Conservation (phyloP, 2,888 invertebrate genomes). For the Cynaeus angustus region DNA sequence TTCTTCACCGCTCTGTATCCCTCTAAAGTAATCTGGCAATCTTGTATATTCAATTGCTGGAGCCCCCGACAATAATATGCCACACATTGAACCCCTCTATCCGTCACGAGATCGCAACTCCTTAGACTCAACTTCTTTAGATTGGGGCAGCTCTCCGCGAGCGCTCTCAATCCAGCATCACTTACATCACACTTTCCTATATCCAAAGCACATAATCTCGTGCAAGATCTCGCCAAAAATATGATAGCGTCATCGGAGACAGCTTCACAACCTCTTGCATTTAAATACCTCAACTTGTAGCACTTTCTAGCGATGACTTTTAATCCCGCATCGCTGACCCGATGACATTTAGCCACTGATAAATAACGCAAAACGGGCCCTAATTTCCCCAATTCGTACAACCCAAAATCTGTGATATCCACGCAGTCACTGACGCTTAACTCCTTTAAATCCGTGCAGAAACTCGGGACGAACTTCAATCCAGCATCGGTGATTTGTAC, state of each 20-base stretch:
- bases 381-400: conserved; percentile 91
- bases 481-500: conserved; percentile 93
- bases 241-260: conserved; percentile 95
- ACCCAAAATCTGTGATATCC: conserved; percentile 91
- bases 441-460: conserved; percentile 88
- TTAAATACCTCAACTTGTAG: conserved; percentile 90
- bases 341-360: conserved; percentile 95
- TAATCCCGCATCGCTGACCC: conserved; percentile 92
- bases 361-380: conserved; percentile 93
- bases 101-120: conserved; percentile 93
- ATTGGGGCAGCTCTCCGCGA: conserved; percentile 93
- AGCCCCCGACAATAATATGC: conserved; percentile 93
- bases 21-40: conserved; percentile 91
- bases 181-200: conserved; percentile 96
- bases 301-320: conserved; percentile 91
- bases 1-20: conserved; percentile 94
- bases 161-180: conserved; percentile 88
- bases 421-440: conserved; percentile 93
- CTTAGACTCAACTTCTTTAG: conserved; percentile 91
- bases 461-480: conserved; percentile 92
- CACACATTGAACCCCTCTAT: conserved; percentile 89
- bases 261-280: conserved; percentile 94
- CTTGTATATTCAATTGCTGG: conserved; percentile 94
- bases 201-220: conserved; percentile 89
- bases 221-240: conserved; percentile 89